Percentiles rank a stretch among this genome's conserved stretches.
Conservation (phyloP, 1,140 invertebrate species). For the Drosophila hydei region DNA sequence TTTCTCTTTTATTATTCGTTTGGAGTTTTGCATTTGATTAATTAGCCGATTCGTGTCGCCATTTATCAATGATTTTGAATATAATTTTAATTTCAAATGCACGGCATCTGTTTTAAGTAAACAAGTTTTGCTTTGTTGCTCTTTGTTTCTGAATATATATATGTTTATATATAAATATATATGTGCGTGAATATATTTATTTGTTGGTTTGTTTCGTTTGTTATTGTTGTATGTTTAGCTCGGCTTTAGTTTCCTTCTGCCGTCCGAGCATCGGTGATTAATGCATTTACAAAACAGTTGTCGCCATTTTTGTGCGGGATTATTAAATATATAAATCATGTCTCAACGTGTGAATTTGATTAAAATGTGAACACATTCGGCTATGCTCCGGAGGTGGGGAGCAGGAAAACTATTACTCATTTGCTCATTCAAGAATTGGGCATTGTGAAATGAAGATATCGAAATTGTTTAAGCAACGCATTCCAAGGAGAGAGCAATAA, state of each 20-base stretch:
- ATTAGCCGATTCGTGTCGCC: constrained; percentile 69
- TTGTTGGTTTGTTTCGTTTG: constrained; percentile 38
- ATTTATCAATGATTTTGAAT: constrained; percentile 69
- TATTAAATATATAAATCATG: constrained; percentile 63
- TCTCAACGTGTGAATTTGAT: constrained; percentile 62
- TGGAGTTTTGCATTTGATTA: constrained; percentile 73
- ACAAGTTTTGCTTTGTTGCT: constrained; percentile 64
- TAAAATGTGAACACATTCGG: constrained; percentile 29
- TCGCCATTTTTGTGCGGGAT: constrained; percentile 61
- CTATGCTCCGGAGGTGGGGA: background rate
- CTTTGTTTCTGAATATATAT: constrained; percentile 8
- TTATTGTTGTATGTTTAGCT: constrained; percentile 20
- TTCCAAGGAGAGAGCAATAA: background rate
- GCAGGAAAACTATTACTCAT: constrained; percentile 19
- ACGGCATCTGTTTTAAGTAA: constrained; percentile 46
- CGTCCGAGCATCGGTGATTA: constrained; percentile 51
- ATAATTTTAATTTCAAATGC: constrained; percentile 68
- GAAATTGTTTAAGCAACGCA: background rate
- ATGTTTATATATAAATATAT: too few species aligned
- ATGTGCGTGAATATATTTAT: constrained; percentile 29
- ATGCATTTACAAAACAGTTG: constrained; percentile 75
- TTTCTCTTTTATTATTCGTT: constrained; percentile 40
- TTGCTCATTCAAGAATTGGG: background rate
- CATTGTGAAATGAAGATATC: constrained; percentile 13
- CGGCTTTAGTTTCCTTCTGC: constrained; percentile 27